Conservation (phyloP, 2,113 vertebrate species). For the Barnardius zonarius region DNA sequence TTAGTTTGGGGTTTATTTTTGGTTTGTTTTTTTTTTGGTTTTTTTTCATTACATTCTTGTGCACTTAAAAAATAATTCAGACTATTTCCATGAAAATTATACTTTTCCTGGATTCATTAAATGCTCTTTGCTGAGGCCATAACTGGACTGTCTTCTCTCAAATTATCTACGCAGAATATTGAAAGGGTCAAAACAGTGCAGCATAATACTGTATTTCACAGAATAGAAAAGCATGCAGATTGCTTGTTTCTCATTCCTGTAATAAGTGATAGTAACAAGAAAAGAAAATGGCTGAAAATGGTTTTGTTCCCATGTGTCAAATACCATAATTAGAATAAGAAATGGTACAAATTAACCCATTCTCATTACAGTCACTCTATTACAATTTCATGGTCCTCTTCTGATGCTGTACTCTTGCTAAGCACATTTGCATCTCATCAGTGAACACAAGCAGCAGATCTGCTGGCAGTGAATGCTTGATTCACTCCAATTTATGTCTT, state of each 20-base stretch:
- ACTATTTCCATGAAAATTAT: conserved; percentile 74
- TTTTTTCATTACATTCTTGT: neutral
- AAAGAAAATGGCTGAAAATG: conserved; percentile 45
- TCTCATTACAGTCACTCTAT: conserved; percentile 50
- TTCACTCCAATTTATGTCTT: conserved; percentile 50
- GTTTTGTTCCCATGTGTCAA: conserved; percentile 39
- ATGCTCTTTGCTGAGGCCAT: conserved; percentile 56
- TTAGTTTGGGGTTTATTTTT: neutral
- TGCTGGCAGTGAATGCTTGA: neutral
- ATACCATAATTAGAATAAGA: conserved; percentile 63
- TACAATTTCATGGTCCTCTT: conserved; percentile 55
- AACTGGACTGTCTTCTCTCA: conserved; percentile 37
- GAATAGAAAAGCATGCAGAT: conserved; percentile 44
- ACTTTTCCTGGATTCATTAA: conserved; percentile 68
- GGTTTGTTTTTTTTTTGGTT: neutral
- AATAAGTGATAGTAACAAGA: conserved; percentile 33
- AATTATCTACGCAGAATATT: conserved; percentile 57
- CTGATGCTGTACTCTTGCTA: conserved; percentile 39
- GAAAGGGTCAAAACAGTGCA: conserved; percentile 66
- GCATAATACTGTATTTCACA: conserved; percentile 38
- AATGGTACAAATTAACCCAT: conserved; percentile 61
- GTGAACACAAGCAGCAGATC: conserved; percentile 46
- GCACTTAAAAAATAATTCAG: conserved; percentile 39
- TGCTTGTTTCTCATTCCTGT: conserved; percentile 53
- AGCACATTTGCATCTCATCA: conserved; percentile 56